Conservation (phyloP, 37 sponge, comb jelly and placozoan species). For the Bolinopsis microptera region DNA sequence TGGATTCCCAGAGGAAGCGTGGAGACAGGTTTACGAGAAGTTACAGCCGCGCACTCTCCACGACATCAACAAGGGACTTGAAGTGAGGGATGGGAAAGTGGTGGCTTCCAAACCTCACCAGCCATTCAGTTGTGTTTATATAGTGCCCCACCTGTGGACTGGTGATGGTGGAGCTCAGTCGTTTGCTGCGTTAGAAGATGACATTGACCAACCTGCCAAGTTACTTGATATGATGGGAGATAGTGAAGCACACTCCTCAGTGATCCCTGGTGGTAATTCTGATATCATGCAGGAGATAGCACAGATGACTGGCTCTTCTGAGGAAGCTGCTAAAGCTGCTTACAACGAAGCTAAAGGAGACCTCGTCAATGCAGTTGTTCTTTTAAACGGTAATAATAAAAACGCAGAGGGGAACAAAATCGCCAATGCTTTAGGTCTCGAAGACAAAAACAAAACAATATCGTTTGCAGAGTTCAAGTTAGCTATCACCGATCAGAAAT, state of each 20-base stretch:
- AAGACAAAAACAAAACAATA: background rate
- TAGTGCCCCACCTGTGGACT: constrained; percentile 53
- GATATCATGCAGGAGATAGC: background rate
- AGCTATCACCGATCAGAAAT: background rate
- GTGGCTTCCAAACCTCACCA: constrained; percentile 44
- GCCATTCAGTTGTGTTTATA: constrained; percentile 25
- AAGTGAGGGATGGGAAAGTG: constrained; percentile 24
- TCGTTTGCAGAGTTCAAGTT: constrained; percentile 66
- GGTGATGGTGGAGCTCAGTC: constrained; percentile 21
- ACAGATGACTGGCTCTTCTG: background rate
- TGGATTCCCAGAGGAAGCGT: constrained; percentile 47
- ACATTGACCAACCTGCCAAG: background rate
- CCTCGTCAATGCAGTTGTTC: background rate
- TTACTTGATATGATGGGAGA: constrained; percentile 20
- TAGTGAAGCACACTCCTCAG: background rate
- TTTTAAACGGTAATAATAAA: background rate
- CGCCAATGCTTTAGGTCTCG: background rate
- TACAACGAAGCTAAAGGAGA: background rate
- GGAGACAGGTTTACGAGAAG: constrained; percentile 61
- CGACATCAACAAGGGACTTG: background rate
- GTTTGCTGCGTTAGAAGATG: background rate
- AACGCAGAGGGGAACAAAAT: background rate
- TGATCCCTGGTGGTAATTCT: too few species aligned
- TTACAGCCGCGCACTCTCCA: background rate
- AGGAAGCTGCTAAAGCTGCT: background rate